A percentile compares a stretch with the other conserved stretches of the same genome.
phyloP scores from a whole-genome alignment of 2,797 vertebrate genomes.

The Xenentodon cancila region DNA sequence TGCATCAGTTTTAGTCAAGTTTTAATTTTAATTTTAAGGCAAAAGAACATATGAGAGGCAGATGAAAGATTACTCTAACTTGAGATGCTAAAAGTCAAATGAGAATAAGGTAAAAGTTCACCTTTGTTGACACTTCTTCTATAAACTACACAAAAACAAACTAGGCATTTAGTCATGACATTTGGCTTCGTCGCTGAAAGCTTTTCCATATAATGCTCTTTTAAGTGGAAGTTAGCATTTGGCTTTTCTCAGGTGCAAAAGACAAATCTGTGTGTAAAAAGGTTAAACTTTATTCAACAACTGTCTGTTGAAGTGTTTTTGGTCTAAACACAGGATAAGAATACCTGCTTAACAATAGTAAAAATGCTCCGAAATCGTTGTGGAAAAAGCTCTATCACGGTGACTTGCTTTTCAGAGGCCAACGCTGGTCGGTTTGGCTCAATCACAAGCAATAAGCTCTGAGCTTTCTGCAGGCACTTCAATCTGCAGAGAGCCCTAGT shows the following conservation, averaged over 20 bases:
- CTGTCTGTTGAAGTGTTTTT: too few relatives aligned
- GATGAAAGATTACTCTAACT: neutral
- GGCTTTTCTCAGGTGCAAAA: slow-evolving; percentile 29
- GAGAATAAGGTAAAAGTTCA: neutral
- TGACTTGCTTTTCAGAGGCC: slow-evolving; percentile 22
- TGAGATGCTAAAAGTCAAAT: neutral
- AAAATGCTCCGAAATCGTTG: slow-evolving; percentile 5
- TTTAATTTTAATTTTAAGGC: too few relatives aligned
- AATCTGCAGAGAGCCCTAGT: neutral
- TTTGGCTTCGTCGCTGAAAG: neutral
- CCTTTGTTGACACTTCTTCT: too few relatives aligned
- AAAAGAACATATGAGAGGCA: neutral
- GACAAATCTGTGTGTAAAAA: neutral
- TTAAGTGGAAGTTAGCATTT: neutral
- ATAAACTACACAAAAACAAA: neutral
- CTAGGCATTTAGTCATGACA: neutral
- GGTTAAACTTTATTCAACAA: neutral
- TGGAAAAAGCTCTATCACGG: neutral
- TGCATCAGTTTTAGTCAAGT: neutral
- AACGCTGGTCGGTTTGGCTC: slow-evolving; percentile 29
- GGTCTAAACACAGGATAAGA: too few relatives aligned
- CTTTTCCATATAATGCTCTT: neutral
- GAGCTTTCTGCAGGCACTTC: slow-evolving; percentile 32
- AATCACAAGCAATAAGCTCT: slow-evolving; percentile 18
- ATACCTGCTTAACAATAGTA: neutral